Evolutionary conservation across 2,888 invertebrate genomes (phyloP), one percentile per base, ranked within the genome.

Genomic region (Agrotis segetum): DNA sequence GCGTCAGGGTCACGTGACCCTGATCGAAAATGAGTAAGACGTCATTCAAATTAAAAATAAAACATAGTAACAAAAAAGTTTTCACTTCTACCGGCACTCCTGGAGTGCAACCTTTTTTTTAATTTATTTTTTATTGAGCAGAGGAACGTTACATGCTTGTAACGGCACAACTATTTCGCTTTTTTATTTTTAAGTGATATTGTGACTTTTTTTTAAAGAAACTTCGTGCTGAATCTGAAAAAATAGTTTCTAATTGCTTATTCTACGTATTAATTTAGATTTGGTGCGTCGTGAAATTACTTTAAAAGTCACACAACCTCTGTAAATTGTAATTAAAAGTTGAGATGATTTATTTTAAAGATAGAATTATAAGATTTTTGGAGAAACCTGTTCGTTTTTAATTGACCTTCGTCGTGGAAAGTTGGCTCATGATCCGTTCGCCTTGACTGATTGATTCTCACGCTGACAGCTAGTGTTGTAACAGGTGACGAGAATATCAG

Each of bases 331-430:
- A 85, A 85, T 80, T 70, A 75, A 82, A 83, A 81, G 83, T 81
- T 78, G 85, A 84, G 86, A 86, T 85, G 85, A 86, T 85, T 86
- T 88, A 88, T 90, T 88, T 76, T 81, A 81, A 81, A 79, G 83
- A 87, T 89, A 85, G 79, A 80, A 87, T 84, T 87, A 92, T 92
- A 93, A 92, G 88, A 86, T 89, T 79, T 93, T 91, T 91, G 90
- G 88, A 91, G 88, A 90, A 89, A 87, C 87, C 77, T 50, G 80
- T 87, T 88, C 88, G 92, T 91, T 90, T 40, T 83, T 91, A 82
- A 88, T 86, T 83, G 81, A 91, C 95, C 93, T 94, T 93, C 88
- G 76, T 50, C 73, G 76, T 91, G 88, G 95, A 95, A 95, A 94
- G 95, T 92, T 86, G 90, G 90, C 87, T 84, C 79, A 84, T 90